These are phyloP conservation scores for Otus sunia DNA, from an alignment of 2,113 vertebrate genomes.

Conservation along the genomic window DNA sequence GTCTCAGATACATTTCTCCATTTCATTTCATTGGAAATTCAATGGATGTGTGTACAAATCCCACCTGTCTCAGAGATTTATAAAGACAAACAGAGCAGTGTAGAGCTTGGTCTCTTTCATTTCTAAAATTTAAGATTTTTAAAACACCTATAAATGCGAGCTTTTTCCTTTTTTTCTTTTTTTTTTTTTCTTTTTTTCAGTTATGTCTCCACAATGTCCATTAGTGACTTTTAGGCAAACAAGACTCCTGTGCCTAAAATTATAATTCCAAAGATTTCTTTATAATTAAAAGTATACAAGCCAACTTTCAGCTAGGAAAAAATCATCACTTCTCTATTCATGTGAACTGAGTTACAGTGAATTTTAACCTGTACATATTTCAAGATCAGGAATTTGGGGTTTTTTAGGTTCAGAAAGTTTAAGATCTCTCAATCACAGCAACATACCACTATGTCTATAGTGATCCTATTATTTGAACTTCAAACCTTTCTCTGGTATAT, in stretches of 20 bases:
- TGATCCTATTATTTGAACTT: neutral
- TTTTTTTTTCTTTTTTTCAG: neutral
- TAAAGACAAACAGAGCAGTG: neutral
- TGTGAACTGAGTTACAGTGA: neutral
- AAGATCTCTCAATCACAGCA: no score
- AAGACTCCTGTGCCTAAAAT: neutral
- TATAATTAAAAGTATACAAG: neutral
- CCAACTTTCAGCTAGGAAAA: neutral
- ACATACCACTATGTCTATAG: neutral
- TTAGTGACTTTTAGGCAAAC: neutral
- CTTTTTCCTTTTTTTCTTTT: neutral
- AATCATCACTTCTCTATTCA: neutral
- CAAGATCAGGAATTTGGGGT: neutral
- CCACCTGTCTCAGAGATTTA: neutral
- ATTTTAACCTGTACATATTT: neutral
- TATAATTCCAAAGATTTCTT: neutral
- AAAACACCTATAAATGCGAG: neutral
- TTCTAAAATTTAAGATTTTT: neutral
- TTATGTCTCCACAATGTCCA: neutral
- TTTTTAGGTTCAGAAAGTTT: neutral
- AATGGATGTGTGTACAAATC: neutral
- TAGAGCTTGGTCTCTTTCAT: neutral
- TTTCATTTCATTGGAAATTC: neutral
- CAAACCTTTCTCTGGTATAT: neutral
- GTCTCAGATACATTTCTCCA: neutral